Conservation (phyloP, 1,140 invertebrate genomes). For the Orius insidiosus region DNA sequence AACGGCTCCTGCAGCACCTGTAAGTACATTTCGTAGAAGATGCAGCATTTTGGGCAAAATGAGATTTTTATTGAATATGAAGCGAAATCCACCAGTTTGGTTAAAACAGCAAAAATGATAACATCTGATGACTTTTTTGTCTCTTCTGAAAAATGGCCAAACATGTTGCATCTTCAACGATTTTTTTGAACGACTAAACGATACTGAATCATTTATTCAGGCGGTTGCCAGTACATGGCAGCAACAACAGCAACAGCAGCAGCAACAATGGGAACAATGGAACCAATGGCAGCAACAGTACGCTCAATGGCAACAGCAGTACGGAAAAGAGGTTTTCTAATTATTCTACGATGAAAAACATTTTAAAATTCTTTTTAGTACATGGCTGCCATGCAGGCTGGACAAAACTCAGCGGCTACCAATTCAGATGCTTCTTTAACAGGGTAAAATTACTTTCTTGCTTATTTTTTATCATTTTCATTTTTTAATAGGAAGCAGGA, state of each 20-base stretch:
- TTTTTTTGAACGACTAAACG: not conserved
- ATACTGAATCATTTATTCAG: not conserved
- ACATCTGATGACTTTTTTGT: too few species aligned
- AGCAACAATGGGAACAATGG: constrained; percentile 71
- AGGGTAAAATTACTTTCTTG: not conserved
- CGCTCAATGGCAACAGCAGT: constrained; percentile 65
- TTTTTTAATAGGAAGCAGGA: constrained; percentile 1
- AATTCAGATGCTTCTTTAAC: constrained; percentile 1
- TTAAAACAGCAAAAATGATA: too few species aligned
- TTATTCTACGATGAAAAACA: not conserved
- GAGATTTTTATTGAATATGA: too few species aligned
- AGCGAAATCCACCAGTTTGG: too few species aligned
- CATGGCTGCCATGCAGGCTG: constrained; percentile 9
- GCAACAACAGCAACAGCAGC: constrained; percentile 33
- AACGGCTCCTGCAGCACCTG: constrained; percentile 3
- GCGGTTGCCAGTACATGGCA: constrained; percentile 19
- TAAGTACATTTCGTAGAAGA: too few species aligned
- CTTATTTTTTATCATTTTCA: not conserved
- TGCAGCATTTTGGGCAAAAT: not conserved
- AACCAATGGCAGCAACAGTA: constrained; percentile 68
- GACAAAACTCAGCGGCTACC: constrained; percentile 5
- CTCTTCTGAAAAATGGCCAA: too few species aligned
- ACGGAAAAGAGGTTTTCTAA: constrained; percentile 49
- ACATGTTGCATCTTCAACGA: not conserved
- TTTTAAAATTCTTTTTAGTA: constrained; percentile 16